phyloP scores from a whole-genome alignment of 2,888 invertebrate genomes.

The Anticlea derivata region DNA sequence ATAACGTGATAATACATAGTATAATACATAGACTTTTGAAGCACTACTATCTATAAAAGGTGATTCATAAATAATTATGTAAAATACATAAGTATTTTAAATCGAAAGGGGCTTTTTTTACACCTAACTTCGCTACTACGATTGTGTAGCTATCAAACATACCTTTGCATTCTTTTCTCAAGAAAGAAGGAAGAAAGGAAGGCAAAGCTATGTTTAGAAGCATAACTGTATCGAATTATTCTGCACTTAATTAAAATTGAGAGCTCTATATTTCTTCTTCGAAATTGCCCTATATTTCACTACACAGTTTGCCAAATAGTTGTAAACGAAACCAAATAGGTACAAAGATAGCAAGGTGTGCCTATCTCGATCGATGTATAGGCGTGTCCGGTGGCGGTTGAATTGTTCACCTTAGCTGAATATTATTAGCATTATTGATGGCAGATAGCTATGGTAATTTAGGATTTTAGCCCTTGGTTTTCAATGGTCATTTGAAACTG shows the following conservation, averaged over 20 bases:
- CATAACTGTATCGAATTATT: too few relatives aligned
- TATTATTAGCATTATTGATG: slow-evolving; percentile 26
- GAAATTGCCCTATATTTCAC: slow-evolving; percentile 2
- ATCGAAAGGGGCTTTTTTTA: too few relatives aligned
- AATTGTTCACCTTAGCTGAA: slow-evolving; percentile 19
- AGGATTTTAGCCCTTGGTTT: slow-evolving; percentile 2
- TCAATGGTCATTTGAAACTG: neutral
- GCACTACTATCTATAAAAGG: too few relatives aligned
- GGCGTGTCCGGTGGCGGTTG: slow-evolving; percentile 19
- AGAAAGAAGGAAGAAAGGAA: too few relatives aligned
- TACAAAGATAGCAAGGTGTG: slow-evolving; percentile 20
- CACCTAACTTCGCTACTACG: too few relatives aligned
- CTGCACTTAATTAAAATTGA: neutral
- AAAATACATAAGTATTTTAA: too few relatives aligned
- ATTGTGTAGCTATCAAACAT: too few relatives aligned
- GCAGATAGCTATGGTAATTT: slow-evolving; percentile 22
- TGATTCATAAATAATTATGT: too few relatives aligned
- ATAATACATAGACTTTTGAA: too few relatives aligned
- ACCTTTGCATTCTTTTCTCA: too few relatives aligned
- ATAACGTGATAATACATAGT: too few relatives aligned
- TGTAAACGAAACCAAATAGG: slow-evolving; percentile 16
- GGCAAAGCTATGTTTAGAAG: too few relatives aligned
- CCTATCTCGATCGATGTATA: slow-evolving; percentile 25
- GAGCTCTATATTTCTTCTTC: neutral
- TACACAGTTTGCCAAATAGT: neutral